Evolutionary conservation across 1,140 invertebrate species (phyloP), one percentile per base, ranked within the genome.

Genomic region (Polyergus mexicanus): DNA sequence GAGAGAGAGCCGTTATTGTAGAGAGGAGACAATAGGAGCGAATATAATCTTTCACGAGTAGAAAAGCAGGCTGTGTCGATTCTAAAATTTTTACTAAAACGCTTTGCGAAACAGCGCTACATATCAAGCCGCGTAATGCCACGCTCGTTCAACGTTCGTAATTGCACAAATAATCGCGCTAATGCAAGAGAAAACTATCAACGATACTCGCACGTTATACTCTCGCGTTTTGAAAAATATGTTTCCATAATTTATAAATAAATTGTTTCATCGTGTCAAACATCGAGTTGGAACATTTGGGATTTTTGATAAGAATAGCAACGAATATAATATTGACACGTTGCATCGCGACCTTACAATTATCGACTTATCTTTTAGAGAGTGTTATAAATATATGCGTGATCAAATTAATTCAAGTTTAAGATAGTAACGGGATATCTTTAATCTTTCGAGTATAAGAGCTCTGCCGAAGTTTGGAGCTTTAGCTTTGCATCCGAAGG

Each of bases 21-120:
- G 22, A 25, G 47, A 51, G 47, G 47, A 51, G 16, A 51, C 25
- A 28, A 51, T 13, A 68, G 32, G 44, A 68, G 47, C 65, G 68
- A 19, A 19, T 19, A 60, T 60, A 28, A 72, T 83, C 54, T 76
- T 76, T 71, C 66, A 35, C 51, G 47, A 62, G 41, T 68, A 66
- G 56, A 58, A 60, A 51, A 51, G 47, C 83, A 80, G 83, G 66
- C 84, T 85, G 84, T 80, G 84, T 66, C 51, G 84, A 85, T 85
- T 76, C 84, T 80, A 68, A 81, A 68, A 38, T 66, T 47, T 41
- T 63, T 77, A 63, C 75, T 28, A 60, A 69, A 77, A 78, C 74
- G 83, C 83, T 72, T 81, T 66, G 78, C 66, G 78, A 22, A 22
- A 68, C 78, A 81, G 51, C 66, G 71, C 19, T 72, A 83, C 78